A percentile compares a stretch with the other conserved stretches of the same genome.
phyloP scores from a whole-genome alignment of 1,140 invertebrate genomes.

The Drosophila erecta region DNA sequence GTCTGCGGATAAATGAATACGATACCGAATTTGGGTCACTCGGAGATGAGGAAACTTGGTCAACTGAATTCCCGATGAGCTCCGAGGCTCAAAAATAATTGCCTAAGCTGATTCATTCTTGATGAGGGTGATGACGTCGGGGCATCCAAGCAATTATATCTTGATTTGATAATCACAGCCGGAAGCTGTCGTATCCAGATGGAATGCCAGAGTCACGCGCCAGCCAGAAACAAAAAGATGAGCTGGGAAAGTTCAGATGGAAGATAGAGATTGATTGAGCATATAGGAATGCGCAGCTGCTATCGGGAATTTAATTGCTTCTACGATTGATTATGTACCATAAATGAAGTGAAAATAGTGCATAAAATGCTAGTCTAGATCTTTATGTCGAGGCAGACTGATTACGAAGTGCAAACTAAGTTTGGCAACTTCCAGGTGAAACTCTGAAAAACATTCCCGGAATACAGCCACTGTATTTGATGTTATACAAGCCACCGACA shows the following conservation, averaged over 20 bases:
- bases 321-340: neutral
- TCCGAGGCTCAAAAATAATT: slow-evolving; percentile 25
- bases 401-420: neutral
- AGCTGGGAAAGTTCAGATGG: neutral
- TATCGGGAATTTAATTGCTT: slow-evolving; percentile 11
- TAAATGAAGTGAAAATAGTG: neutral
- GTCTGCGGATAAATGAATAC: slow-evolving; percentile 42
- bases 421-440: neutral
- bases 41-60: slow-evolving; percentile 4
- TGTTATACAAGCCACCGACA: neutral
- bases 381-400: neutral
- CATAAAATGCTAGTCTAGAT: neutral
- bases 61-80: slow-evolving; percentile 57
- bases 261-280: slow-evolving; percentile 18
- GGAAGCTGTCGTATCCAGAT: slow-evolving; percentile 45
- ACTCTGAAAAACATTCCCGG: neutral
- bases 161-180: slow-evolving; percentile 54
- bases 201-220: slow-evolving; percentile 12
- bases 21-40: slow-evolving; percentile 45
- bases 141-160: slow-evolving; percentile 49
- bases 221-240: slow-evolving; percentile 4
- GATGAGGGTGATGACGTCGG: slow-evolving; percentile 28
- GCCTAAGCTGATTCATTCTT: slow-evolving; percentile 10
- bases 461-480: neutral
- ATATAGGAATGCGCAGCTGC: neutral